phyloP scores from a whole-genome alignment of 2,113 vertebrate genomes.

The Morone chrysops region DNA sequence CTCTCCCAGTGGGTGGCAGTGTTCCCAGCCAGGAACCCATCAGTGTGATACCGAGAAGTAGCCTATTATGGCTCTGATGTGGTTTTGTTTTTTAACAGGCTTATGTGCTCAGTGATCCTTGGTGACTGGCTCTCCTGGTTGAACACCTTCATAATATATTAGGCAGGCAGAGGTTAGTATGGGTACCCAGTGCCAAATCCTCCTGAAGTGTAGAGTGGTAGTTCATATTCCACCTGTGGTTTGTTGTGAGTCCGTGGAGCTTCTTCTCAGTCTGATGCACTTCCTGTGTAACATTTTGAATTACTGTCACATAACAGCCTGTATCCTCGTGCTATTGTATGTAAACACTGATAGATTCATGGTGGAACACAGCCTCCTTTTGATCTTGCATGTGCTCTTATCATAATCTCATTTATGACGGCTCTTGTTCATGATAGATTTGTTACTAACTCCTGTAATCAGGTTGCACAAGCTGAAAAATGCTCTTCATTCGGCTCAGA shows the following conservation, averaged over 20 bases:
- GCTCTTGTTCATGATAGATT: slow-evolving; percentile 12
- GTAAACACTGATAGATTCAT: slow-evolving; percentile 23
- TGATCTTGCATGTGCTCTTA: slow-evolving; percentile 7
- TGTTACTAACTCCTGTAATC: slow-evolving; percentile 2
- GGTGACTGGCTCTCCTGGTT: slow-evolving; percentile 29
- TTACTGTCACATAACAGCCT: slow-evolving; percentile 20
- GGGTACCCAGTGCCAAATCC: slow-evolving; percentile 3
- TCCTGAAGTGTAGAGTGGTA: neutral
- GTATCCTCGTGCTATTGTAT: neutral
- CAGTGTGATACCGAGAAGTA: neutral
- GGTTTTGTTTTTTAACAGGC: slow-evolving; percentile 6
- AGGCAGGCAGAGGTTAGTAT: slow-evolving; percentile 10
- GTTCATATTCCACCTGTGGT: slow-evolving; percentile 16
- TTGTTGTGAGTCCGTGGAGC: neutral
- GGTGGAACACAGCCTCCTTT: neutral
- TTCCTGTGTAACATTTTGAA: neutral
- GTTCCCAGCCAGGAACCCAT: slow-evolving; percentile 44
- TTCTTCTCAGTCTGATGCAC: neutral
- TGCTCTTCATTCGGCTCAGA: neutral
- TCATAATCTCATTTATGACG: neutral
- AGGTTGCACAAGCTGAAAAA: slow-evolving; percentile 9
- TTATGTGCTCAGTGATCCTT: slow-evolving; percentile 48
- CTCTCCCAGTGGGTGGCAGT: slow-evolving; percentile 73
- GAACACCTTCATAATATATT: slow-evolving; percentile 13
- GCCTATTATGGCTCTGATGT: slow-evolving; percentile 22